Conservation (phyloP, 2,888 invertebrate genomes). For the Linnaemya vulpina region DNA sequence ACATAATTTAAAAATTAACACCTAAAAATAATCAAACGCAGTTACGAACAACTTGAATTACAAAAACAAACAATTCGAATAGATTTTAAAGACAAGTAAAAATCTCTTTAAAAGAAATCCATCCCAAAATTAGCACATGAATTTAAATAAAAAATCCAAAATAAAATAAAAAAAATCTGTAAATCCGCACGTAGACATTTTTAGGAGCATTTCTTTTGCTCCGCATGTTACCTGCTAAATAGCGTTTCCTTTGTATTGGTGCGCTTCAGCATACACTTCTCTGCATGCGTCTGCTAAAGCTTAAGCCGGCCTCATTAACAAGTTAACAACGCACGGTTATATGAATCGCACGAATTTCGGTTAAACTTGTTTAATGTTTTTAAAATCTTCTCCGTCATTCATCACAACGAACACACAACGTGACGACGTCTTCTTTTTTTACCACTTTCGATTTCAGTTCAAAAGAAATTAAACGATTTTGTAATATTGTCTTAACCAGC, state of each 20-base stretch:
- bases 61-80: constrained; percentile 6
- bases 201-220: constrained; percentile 53
- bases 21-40: constrained; percentile 2
- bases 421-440: background rate
- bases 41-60: constrained; percentile 1
- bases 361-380: constrained; percentile 53
- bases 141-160: background rate
- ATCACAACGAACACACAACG: constrained; percentile 13
- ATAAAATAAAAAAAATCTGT: background rate
- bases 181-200: constrained; percentile 56
- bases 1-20: constrained; percentile 50
- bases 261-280: background rate
- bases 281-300: background rate
- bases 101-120: constrained; percentile 13
- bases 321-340: constrained; percentile 56
- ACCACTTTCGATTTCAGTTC: constrained; percentile 56
- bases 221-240: background rate
- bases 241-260: constrained; percentile 1
- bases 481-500: constrained; percentile 13
- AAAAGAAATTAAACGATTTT: constrained; percentile 44
- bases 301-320: constrained; percentile 57
- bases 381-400: constrained; percentile 39
- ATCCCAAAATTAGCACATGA: constrained; percentile 8
- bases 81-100: background rate
- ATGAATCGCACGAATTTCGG: constrained; percentile 27